Conservation (phyloP, 2,113 vertebrate genomes). For the Trichomycterus rosablanca region DNA sequence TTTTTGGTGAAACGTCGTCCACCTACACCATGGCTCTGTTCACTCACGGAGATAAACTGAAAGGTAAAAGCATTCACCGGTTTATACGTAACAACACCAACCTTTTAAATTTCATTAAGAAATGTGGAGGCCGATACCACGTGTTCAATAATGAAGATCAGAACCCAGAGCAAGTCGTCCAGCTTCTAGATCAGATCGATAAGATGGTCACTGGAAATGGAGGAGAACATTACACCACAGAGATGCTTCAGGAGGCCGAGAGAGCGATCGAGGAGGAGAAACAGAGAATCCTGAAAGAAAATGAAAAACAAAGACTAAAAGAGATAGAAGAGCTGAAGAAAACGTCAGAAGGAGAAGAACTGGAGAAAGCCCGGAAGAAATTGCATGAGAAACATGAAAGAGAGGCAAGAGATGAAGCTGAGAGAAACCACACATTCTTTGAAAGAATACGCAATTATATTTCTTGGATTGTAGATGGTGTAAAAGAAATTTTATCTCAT, state of each 20-base stretch:
- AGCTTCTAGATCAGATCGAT: not conserved
- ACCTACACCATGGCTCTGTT: slow-evolving; percentile 33
- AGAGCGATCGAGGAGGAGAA: too few species aligned
- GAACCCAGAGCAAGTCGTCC: not conserved
- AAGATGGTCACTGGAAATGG: not conserved
- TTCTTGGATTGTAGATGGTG: too few species aligned
- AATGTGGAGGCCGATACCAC: not conserved
- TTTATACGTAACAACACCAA: not conserved
- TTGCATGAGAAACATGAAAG: not conserved
- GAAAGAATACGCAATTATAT: too few species aligned
- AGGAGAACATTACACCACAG: not conserved
- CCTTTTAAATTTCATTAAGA: slow-evolving; percentile 1
- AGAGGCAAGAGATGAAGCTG: not conserved
- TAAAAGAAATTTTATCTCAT: too few species aligned
- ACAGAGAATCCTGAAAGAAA: too few species aligned
- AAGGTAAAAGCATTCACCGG: slow-evolving; percentile 4
- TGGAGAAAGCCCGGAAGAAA: slow-evolving; percentile 1
- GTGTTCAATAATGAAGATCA: not conserved
- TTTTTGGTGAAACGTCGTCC: slow-evolving; percentile 25
- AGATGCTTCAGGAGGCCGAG: not conserved
- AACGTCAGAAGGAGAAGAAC: not conserved
- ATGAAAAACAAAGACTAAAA: not conserved
- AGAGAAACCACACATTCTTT: not conserved
- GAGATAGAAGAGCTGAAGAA: not conserved
- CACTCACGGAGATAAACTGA: slow-evolving; percentile 32